Base-by-base conservation (phyloP, 2,797 vertebrate species). In the Phylloscopus collybita region DNA sequence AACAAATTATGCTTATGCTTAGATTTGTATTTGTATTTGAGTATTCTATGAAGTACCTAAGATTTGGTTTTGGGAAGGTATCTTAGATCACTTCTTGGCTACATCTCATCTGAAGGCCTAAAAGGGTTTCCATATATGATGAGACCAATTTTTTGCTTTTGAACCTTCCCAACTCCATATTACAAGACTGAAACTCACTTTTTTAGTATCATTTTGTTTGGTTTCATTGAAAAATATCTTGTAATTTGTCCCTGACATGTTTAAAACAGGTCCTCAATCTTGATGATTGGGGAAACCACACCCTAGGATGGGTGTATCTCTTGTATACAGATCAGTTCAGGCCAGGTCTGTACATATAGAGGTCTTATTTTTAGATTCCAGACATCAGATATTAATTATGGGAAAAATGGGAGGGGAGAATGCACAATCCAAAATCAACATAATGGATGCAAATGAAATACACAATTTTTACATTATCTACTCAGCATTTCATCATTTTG, bases 381-480 rank as follows among this genome's bases (percentile, higher is more conserved):
- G 10, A 34, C 67, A 5, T 38, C 13, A 80, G 45, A 75, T 69
- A 64, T 5, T 71, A 60, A 34, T 38, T 62, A n/a, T 27, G 9
- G 34, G 10, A 9, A 23, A 79, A 56, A 75, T 18, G 8, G 2
- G 3, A 0, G 1, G 2, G 6, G 5, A 22, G 3, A 7, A 54
- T 0, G 2, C 32, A n/a, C 32, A 69, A 5, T 25, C 5, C 29
- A 45, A 57, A 91, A 36, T 0, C 5, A 65, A 56, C 88, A 10
- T 9, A 21, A 20, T 53, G 11, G 25, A 45, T 61, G 22, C 4
- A 83, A 80, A 60, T 25, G 0, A 73, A 69, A 49, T 50, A 29
- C 25, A 45, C 10, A 32, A 32, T 18, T 21, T 93, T 54, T 29
- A 23, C 34, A 19, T 21, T 0, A 6, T 69, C 15, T 60, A 6